Evolutionary conservation across 2,888 invertebrate species (phyloP), one percentile per base, ranked within the genome.

Genomic region (Drepana falcataria): DNA sequence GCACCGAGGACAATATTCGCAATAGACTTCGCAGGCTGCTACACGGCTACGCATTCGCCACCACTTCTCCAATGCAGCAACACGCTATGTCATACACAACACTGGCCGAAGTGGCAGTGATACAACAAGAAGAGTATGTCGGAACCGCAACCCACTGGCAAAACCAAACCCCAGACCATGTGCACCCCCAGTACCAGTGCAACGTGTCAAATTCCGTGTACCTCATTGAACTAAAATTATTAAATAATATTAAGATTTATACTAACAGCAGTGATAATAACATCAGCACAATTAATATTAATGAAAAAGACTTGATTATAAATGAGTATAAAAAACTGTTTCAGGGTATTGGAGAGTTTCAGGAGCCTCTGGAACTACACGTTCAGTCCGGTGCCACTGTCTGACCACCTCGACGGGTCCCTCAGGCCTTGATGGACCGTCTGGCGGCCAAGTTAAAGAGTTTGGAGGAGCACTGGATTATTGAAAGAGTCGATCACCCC

Each of bases 401-500:
- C 21, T 53, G 48, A 52, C 59, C 59, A 2, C 58, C 62, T 4
- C 51, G 54, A 1, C 41, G 57, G 35, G 59, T 59, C 7, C 61
- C 61, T n/a, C 35, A 60, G 40, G 59, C 60, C 35, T 48, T 63
- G 4, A 54, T 53, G 57, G 9, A 35, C 6, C 53, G 58, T 4
- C 48, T 60, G 2, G 55, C 55, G n/a, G 57, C 53, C 3, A 60
- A 62, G 35, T 47, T 64, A 47, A 33, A 59, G 47, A 6, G 6
- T n/a, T 48, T 61, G 48, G 58, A 48, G 56, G 35, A 57, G 9
- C 55, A 53, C 1, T 44, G 47, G 47, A 49, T 64, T 33, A 60
- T 64, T 49, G 53, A n/a, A 21, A 61, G 55, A 34, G 59, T 59
- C 21, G 60, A 64, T 41, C 56, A 61, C 35, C 61, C 63, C 0